Evolutionary conservation across 1,140 invertebrate genomes (phyloP).

Genomic region (Drosophila guanche): DNA sequence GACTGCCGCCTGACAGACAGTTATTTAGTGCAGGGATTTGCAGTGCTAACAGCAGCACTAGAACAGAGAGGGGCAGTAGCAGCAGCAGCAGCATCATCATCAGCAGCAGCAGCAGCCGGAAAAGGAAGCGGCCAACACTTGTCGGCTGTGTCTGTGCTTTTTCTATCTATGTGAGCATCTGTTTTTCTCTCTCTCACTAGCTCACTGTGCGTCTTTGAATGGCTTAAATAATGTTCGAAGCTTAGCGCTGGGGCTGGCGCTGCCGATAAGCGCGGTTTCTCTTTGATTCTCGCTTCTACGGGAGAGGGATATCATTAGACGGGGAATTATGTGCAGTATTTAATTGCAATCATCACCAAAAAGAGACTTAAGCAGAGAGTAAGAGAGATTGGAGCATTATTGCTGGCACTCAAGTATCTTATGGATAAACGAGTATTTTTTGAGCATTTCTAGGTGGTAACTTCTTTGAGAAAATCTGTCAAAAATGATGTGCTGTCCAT

Average conservation of each 20-base stretch:
- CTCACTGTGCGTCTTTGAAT: conserved; percentile 28
- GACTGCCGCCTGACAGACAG: conserved; percentile 36
- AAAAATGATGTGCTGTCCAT: no score
- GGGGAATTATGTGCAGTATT: conserved; percentile 53
- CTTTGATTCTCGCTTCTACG: conserved; percentile 47
- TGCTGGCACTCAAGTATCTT: no score
- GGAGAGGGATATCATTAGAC: conserved; percentile 44
- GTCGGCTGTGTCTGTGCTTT: conserved; percentile 13
- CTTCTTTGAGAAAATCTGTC: no score
- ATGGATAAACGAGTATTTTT: no score
- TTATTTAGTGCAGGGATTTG: conserved; percentile 77
- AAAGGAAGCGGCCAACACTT: conserved; percentile 70
- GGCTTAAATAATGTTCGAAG: conserved; percentile 65
- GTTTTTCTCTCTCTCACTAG: not conserved
- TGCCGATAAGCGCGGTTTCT: conserved; percentile 46
- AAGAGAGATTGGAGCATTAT: no score
- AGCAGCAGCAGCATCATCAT: conserved; percentile 26
- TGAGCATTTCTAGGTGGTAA: no score
- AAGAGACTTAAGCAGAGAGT: conserved; percentile 9
- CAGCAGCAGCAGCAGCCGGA: conserved; percentile 52
- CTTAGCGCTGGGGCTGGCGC: conserved; percentile 45
- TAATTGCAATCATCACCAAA: conserved; percentile 60
- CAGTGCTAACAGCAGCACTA: conserved; percentile 40
- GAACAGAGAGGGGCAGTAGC: not conserved
- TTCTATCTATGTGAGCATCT: conserved; percentile 7